A percentile compares a stretch with the other conserved stretches of the same genome.
Evolutionary conservation across 1,140 invertebrate species (phyloP).

Genomic region (Drosophila seguyi): DNA sequence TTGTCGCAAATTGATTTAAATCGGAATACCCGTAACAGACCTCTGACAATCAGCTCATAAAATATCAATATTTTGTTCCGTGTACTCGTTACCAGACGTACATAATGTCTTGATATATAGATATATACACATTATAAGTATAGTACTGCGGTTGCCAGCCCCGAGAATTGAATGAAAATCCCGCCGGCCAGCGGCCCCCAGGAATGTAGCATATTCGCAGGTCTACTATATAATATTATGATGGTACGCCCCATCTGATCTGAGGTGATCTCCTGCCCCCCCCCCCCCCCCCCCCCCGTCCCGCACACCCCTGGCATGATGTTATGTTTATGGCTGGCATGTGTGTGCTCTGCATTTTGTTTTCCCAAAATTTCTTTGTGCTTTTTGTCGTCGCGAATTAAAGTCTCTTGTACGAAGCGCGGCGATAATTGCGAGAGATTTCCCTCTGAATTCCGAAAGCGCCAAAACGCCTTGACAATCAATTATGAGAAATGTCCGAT

Average conservation of each 20-base stretch:
- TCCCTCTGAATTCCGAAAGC: slow-evolving; percentile 46
- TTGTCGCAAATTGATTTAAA: neutral
- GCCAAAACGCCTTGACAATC: slow-evolving; percentile 75
- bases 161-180: slow-evolving; percentile 74
- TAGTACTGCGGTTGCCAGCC: slow-evolving; percentile 43
- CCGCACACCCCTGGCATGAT: slow-evolving; percentile 2
- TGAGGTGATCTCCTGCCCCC: neutral
- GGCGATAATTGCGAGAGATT: slow-evolving; percentile 70
- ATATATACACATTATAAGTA: neutral
- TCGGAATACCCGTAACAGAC: slow-evolving; percentile 2
- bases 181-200: slow-evolving; percentile 54
- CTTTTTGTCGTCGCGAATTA: slow-evolving; percentile 63
- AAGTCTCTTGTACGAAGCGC: slow-evolving; percentile 49
- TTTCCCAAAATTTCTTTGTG: slow-evolving; percentile 54
- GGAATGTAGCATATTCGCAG: slow-evolving; percentile 78
- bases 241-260: slow-evolving; percentile 21
- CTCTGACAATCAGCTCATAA: slow-evolving; percentile 13
- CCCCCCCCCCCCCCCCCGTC: too few species aligned
- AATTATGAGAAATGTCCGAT: slow-evolving; percentile 64
- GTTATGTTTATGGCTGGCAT: slow-evolving; percentile 30
- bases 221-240: slow-evolving; percentile 32
- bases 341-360: slow-evolving; percentile 27
- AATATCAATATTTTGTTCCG: slow-evolving; percentile 25
- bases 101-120: slow-evolving; percentile 38
- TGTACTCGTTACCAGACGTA: slow-evolving; percentile 32